phyloP scores from a whole-genome alignment of 2,888 invertebrate species.

The Abrostola triplasia region DNA sequence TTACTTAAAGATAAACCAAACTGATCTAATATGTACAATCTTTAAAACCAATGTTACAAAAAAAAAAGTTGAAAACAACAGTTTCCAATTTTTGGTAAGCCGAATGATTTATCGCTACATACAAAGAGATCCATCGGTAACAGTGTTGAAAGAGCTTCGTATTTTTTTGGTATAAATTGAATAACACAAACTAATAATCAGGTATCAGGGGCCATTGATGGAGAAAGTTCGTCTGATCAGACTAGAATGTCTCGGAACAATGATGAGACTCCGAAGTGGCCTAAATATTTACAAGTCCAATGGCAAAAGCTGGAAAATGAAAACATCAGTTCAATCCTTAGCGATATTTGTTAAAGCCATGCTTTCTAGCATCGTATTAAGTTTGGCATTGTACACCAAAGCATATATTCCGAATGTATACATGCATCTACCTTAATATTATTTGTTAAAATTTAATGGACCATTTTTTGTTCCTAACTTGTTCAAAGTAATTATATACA shows the following conservation, averaged over 20 bases:
- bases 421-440: constrained; percentile 78
- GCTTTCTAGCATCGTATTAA: constrained; percentile 75
- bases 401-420: constrained; percentile 75
- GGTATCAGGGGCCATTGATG: constrained; percentile 74
- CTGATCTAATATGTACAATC: constrained; percentile 80
- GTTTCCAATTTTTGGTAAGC: constrained; percentile 81
- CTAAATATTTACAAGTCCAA: constrained; percentile 83
- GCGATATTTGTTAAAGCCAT: constrained; percentile 77
- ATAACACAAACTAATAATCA: constrained; percentile 80
- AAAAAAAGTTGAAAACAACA: constrained; percentile 71
- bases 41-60: constrained; percentile 76
- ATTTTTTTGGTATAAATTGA: constrained; percentile 87
- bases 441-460: constrained; percentile 84
- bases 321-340: constrained; percentile 77
- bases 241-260: constrained; percentile 82
- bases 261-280: constrained; percentile 65
- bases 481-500: constrained; percentile 78
- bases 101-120: constrained; percentile 75
- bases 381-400: constrained; percentile 82
- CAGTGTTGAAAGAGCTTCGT: constrained; percentile 84
- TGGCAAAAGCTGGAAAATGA: constrained; percentile 70
- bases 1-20: constrained; percentile 73
- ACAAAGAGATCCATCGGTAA: constrained; percentile 88
- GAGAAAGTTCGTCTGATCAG: constrained; percentile 60
- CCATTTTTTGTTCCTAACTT: constrained; percentile 84